phyloP scores from a whole-genome alignment of 2,797 vertebrate genomes.

The Pygocentrus nattereri region DNA sequence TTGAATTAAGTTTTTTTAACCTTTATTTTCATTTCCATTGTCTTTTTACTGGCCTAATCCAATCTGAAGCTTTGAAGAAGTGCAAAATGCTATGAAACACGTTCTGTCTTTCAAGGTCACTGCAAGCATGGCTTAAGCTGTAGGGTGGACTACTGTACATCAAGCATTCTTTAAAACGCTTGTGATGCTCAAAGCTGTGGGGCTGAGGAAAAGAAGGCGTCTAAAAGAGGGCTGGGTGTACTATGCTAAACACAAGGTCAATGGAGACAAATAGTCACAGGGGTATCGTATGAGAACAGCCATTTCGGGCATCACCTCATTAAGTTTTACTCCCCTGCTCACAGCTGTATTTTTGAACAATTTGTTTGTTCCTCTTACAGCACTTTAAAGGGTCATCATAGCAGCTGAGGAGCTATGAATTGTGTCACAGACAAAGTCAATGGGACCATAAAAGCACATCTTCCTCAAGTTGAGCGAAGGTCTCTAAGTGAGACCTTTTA shows the following conservation, averaged over 20 bases:
- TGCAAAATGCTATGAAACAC: neutral
- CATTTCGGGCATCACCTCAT: slow-evolving; percentile 44
- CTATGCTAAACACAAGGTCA: slow-evolving; percentile 48
- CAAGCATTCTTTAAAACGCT: slow-evolving; percentile 9
- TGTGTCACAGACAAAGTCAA: slow-evolving; percentile 18
- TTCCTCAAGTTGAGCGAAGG: neutral
- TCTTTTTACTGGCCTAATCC: neutral
- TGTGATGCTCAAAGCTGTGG: slow-evolving; percentile 11
- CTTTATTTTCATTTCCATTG: neutral
- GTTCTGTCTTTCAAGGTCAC: neutral
- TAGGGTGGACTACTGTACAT: neutral
- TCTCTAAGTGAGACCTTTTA: slow-evolving; percentile 21
- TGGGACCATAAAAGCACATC: slow-evolving; percentile 19
- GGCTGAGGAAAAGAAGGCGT: neutral
- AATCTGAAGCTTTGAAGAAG: neutral
- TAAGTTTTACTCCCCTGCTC: slow-evolving; percentile 34
- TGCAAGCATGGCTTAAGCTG: slow-evolving; percentile 3
- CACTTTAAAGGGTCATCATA: slow-evolving; percentile 19
- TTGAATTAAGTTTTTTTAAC: neutral
- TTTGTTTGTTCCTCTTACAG: slow-evolving; percentile 16
- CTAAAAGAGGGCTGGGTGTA: slow-evolving; percentile 9
- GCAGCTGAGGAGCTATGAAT: slow-evolving; percentile 16
- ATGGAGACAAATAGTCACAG: slow-evolving; percentile 29
- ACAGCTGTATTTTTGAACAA: slow-evolving; percentile 14
- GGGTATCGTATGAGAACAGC: slow-evolving; percentile 45